Evolutionary conservation across 2,113 vertebrate genomes (phyloP).

Genomic region (Tragelaphus buxtoni): DNA sequence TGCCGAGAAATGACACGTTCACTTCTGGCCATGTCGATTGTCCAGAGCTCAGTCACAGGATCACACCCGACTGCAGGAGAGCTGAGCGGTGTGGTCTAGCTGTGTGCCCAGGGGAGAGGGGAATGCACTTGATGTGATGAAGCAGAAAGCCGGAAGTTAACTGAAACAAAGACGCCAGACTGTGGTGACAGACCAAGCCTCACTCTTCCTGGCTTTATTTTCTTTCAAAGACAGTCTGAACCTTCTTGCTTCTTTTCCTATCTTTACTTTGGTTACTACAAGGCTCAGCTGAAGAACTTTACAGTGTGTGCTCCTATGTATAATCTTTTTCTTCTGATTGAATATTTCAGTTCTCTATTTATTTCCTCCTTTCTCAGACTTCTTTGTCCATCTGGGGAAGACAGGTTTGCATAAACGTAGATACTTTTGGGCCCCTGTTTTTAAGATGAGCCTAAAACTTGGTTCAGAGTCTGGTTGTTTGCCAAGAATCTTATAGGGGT

Average conservation of each 20-base stretch:
- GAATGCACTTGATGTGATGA: neutral
- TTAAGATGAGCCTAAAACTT: neutral
- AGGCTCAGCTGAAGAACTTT: neutral
- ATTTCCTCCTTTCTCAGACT: neutral
- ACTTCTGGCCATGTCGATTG: neutral
- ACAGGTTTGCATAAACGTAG: neutral
- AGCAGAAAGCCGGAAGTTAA: neutral
- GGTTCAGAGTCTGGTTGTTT: neutral
- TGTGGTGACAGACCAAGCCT: neutral
- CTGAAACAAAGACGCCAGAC: neutral
- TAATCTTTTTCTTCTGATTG: neutral
- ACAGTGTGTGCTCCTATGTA: neutral
- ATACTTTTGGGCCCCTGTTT: neutral
- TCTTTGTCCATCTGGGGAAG: neutral
- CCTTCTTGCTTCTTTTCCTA: neutral
- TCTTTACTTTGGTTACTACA: neutral
- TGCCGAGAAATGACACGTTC: neutral
- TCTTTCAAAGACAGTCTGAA: neutral
- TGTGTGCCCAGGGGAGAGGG: neutral
- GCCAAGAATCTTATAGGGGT: neutral
- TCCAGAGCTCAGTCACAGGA: neutral
- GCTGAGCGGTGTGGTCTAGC: neutral
- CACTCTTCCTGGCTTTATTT: neutral
- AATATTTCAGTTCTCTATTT: neutral
- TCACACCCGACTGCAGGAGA: neutral